Evolutionary conservation across 2,888 invertebrate species (phyloP).

Genomic region (Corbicula japonica): DNA sequence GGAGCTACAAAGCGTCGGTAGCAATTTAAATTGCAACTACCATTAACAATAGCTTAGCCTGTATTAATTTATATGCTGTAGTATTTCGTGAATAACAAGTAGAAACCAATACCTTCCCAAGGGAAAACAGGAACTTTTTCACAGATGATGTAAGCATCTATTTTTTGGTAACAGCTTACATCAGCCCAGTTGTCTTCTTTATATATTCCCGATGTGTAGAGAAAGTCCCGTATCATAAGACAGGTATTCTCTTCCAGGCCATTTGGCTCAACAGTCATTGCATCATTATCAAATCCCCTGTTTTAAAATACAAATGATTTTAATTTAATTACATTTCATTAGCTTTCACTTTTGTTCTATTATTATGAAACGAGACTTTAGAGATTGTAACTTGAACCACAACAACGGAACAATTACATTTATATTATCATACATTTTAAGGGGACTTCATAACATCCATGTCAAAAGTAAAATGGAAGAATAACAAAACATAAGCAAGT

Average conservation of each 20-base stretch:
- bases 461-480: not conserved
- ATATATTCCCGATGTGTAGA: not conserved
- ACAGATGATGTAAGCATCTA: not conserved
- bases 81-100: not conserved
- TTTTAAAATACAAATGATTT: not conserved
- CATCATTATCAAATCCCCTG: conserved; percentile 18
- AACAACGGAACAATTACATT: not conserved
- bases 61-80: not conserved
- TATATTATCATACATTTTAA: not conserved
- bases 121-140: not conserved
- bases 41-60: not conserved
- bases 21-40: too few relatives aligned
- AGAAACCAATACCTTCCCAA: conserved; percentile 1
- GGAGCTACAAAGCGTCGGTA: too few relatives aligned
- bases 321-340: too few relatives aligned
- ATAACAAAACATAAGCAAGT: too few relatives aligned
- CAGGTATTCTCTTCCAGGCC: conserved; percentile 7
- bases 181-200: conserved; percentile 19
- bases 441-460: not conserved
- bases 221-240: conserved; percentile 13
- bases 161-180: conserved; percentile 16
- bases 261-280: conserved; percentile 12
- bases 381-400: not conserved
- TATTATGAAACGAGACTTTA: not conserved
- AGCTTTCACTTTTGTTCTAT: too few relatives aligned